Evolutionary conservation across 2,113 vertebrate species (phyloP), one percentile per base, ranked within the genome.

Genomic region (Laticauda colubrina): DNA sequence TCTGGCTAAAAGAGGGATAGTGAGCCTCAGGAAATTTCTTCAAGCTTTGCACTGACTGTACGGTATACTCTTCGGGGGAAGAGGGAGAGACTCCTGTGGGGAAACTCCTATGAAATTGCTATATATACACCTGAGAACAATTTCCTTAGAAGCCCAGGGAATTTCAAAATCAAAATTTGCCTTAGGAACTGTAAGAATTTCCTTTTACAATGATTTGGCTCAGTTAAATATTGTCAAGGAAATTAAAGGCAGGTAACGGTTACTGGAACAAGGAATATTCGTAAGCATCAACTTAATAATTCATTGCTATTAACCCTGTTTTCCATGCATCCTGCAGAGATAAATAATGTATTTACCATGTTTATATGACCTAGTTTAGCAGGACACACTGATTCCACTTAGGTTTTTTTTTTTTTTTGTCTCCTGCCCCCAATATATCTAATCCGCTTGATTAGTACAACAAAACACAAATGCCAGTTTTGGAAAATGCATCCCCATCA

Each of bases 101-200:
- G 26, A 18, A 12, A 29, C 20, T 23, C 34, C 34, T 21, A 18
- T 81, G 34, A 81, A 21, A 43, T 43, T 81, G 39, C 9, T 43
- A 81, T 81, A 81, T 43, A 81, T 81, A 81, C 39, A 81, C 75
- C 1, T 10, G 29, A 75, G 34, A 81, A 81, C 34, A n/a, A 4
- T 54, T 54, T 54, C 12, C 24, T 54, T 87, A 87, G 2, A 14
- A 34, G 20, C n/a, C 18, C 53, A 29, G 12, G 61, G 34, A 9
- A 81, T 39, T 81, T 81, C 18, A 81, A 39, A 81, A 81, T 81
- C 18, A 0, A 0, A 24, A 57, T 21, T 39, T 26, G 64, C 94
- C 26, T 51, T 39, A 64, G 93, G n/a, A 54, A 91, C 85, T 59
- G 75, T 23, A 90, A 51, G 90, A n/a, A 4, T 94, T 95, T 92